Base-by-base conservation (phyloP, 1,140 invertebrate genomes). In the Drosophila guanche region DNA sequence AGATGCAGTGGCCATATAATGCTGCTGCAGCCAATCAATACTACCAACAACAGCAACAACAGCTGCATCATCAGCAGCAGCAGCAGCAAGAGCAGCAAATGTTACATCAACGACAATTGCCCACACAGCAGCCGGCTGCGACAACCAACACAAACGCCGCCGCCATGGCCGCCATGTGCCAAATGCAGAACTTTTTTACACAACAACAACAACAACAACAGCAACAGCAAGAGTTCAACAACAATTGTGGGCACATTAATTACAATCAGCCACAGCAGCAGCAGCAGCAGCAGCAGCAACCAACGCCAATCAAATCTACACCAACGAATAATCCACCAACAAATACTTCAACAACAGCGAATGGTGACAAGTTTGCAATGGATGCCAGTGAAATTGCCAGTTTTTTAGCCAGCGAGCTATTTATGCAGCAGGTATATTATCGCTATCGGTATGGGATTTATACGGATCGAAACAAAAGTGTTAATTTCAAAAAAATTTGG, bases 311-410 rank as follows among this genome's bases (percentile, higher is more conserved):
- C 57, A 51, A 20, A 14, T 2, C 25, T 6, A 2, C 47, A 54
- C 45, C 47, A 53, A 50, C 66, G 23, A 14, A 37, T 46, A 33
- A n/a, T 33, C 25, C 56, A 51, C 40, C 56, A 43, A 29, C 41
- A 23, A 51, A 45, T 46, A 22, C 20, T 23, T 6, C 63, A 42
- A 54, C 57, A 67, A 16, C 53, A 57, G 51, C 40, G 6, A 68
- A 50, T 45, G 63, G 62, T 62, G 75, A 86, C 65, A 74, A 90
- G 73, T 90, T 90, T 61, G 91, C 92, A 91, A 94, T 96, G 92
- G 95, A 96, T 93, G 94, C 95, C 76, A 94, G 94, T 92, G 95
- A 96, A 92, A 95, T 96, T 90, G 95, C 95, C 62, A 95, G 94
- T 92, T 95, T 96, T 91, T 93, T 96, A 76, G 95, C 95, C 79